These are phyloP conservation scores for Eupithecia subfuscata DNA, from an alignment of 2,888 invertebrate genomes.

Conservation along the genomic window DNA sequence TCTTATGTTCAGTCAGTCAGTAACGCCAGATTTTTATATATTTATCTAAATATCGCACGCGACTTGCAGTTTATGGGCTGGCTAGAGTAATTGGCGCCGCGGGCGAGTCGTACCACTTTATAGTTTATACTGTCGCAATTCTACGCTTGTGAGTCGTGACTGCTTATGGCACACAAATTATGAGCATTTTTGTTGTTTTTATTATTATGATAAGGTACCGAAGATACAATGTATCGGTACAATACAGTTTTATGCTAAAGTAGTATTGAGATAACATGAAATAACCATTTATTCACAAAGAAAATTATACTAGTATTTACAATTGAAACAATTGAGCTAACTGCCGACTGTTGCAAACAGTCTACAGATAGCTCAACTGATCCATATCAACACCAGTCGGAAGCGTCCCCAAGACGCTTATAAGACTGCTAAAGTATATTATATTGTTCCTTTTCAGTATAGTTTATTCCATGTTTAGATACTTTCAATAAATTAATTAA, in stretches of 20 bases:
- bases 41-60: slow-evolving; percentile 70
- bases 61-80: slow-evolving; percentile 68
- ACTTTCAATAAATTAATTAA: no score
- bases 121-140: slow-evolving; percentile 52
- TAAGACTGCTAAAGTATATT: background rate
- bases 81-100: slow-evolving; percentile 62
- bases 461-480: no score
- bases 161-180: slow-evolving; percentile 31
- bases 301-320: no score
- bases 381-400: no score
- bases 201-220: background rate
- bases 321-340: no score
- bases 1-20: background rate
- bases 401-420: no score
- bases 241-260: background rate
- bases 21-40: background rate
- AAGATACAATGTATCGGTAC: background rate
- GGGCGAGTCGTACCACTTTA: slow-evolving; percentile 50
- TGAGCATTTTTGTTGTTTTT: slow-evolving; percentile 3
- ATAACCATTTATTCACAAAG: no score
- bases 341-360: no score
- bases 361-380: no score
- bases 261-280: no score
- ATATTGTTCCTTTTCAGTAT: no score
- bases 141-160: slow-evolving; percentile 44